Evolutionary conservation across 2,113 vertebrate genomes (phyloP).

Genomic region (Callaeas wilsoni): DNA sequence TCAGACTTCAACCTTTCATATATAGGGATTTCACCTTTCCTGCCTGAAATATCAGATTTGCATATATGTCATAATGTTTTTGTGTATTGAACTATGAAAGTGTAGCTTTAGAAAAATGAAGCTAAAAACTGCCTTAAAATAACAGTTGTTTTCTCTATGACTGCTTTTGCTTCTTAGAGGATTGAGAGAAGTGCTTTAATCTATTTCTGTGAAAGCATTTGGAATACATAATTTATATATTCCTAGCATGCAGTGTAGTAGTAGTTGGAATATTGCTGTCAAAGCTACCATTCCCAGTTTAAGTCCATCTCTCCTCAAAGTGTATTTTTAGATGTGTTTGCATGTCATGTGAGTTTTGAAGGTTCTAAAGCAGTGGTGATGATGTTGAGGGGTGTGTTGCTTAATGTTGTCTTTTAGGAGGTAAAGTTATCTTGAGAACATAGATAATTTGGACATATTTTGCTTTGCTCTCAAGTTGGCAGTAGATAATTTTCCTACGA

Average conservation of each 20-base stretch:
- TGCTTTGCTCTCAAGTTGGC: not conserved
- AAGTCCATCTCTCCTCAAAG: not conserved
- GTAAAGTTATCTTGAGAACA: not conserved
- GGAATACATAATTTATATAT: not conserved
- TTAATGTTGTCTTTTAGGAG: not conserved
- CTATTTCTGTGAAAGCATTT: not conserved
- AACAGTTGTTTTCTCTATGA: not conserved
- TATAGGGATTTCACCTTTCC: constrained; percentile 36
- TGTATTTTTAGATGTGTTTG: not conserved
- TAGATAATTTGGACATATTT: not conserved
- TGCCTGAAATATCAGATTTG: constrained; percentile 37
- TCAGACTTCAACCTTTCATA: constrained; percentile 39
- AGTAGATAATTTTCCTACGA: constrained; percentile 9
- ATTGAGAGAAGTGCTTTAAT: not conserved
- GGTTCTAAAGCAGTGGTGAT: not conserved
- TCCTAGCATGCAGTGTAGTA: not conserved
- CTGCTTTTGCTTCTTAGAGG: not conserved
- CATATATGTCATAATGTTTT: constrained; percentile 32
- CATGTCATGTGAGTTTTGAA: not conserved
- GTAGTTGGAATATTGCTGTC: not conserved
- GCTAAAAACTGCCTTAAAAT: not conserved
- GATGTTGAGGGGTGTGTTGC: not conserved
- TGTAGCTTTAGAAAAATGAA: not conserved
- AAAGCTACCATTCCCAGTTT: not conserved
- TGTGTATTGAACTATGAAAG: not conserved